Base-by-base conservation (phyloP, 2,797 vertebrate genomes). In the Acanthurus leucopareius region DNA sequence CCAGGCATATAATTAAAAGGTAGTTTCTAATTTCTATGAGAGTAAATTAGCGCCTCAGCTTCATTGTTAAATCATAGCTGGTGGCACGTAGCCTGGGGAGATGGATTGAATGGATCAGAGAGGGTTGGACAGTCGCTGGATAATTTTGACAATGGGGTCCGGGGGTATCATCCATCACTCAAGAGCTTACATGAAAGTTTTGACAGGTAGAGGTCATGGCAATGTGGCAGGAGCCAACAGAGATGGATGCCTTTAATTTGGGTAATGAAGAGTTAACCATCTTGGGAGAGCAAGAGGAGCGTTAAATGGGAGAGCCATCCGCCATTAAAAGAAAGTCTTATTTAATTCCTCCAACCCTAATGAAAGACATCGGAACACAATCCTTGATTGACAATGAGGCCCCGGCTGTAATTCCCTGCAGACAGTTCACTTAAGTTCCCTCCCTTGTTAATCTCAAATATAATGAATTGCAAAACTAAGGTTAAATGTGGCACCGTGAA, bases 381-480 rank as follows among this genome's bases (percentile, higher is more conserved):
- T 94, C 87, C 85, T 86, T 95, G 95, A 95, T 95, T 96, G 95
- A 95, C 95, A 96, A 94, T 77, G 90, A 90, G 86, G 90, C 91
- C 91, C 89, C 73, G 51, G 89, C 91, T 90, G 86, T 94, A 95
- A 95, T 95, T 95, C 94, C 95, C 94, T 61, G 79, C 89, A 94
- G 95, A 95, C 94, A 90, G 93, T 93, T 93, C 84, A 91, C 93
- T 95, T 95, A 93, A 93, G 91, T 94, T 94, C 88, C 85, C 93
- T 94, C 94, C 91, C 95, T 93, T 96, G 94, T 95, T 96, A 94
- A 95, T 96, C 94, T 95, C 93, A 90, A 94, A 95, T 94, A 95
- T 95, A 95, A 96, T 96, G 93, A 96, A 95, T 95, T 92, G 94
- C 94, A 95, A 95, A 95, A 95, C 93, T 96, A 95, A 95, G 95